These are phyloP conservation scores for Planiliza haematocheilus DNA, from an alignment of 2,113 vertebrate species.

Conservation along the genomic window DNA sequence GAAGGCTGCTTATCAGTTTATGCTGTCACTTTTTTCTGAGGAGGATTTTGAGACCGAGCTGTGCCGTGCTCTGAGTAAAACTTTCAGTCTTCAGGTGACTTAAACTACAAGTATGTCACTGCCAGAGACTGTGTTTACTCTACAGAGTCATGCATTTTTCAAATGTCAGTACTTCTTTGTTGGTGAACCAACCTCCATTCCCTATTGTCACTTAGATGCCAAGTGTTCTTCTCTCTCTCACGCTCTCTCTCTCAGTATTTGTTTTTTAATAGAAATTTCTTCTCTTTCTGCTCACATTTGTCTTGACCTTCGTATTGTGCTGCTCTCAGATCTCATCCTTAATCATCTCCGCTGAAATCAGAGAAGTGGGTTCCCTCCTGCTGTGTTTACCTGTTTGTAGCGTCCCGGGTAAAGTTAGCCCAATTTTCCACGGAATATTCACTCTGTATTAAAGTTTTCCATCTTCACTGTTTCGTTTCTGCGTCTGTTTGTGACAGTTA, in stretches of 20 bases:
- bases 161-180: slow-evolving; percentile 43
- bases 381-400: slow-evolving; percentile 14
- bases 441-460: neutral
- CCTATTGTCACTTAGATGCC: slow-evolving; percentile 32
- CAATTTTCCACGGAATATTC: slow-evolving; percentile 11
- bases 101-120: slow-evolving; percentile 38
- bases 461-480: slow-evolving; percentile 11
- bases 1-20: slow-evolving; percentile 7
- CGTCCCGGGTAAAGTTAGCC: neutral
- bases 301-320: slow-evolving; percentile 54
- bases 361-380: slow-evolving; percentile 39
- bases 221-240: slow-evolving; percentile 2
- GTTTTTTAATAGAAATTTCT: slow-evolving; percentile 15
- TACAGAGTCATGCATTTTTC: slow-evolving; percentile 36
- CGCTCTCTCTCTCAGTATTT: slow-evolving; percentile 11
- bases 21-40: slow-evolving; percentile 30
- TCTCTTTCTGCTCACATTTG: slow-evolving; percentile 40
- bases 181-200: slow-evolving; percentile 40
- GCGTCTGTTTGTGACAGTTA: slow-evolving; percentile 32
- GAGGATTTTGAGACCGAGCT: slow-evolving; percentile 10
- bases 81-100: slow-evolving; percentile 41
- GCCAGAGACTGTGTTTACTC: slow-evolving; percentile 54
- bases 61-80: slow-evolving; percentile 25
- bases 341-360: slow-evolving; percentile 50
- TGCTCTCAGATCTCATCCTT: slow-evolving; percentile 55